Evolutionary conservation across 1,140 invertebrate genomes (phyloP).

Genomic region (Bemisia tabaci): DNA sequence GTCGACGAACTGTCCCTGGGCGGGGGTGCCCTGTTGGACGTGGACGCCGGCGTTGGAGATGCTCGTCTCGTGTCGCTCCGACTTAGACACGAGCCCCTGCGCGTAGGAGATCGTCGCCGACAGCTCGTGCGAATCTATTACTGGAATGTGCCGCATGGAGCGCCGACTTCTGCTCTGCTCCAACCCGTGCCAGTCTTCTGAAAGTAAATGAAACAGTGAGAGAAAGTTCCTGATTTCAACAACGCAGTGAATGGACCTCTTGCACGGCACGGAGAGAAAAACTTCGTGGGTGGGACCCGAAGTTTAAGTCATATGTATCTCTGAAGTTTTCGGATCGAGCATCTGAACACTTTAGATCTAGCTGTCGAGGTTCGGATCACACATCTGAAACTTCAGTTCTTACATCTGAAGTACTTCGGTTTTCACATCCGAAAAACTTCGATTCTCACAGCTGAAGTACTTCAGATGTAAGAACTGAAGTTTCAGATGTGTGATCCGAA

Average conservation of each 20-base stretch:
- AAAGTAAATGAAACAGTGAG: neutral
- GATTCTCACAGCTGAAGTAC: too few species aligned
- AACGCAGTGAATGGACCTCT: neutral
- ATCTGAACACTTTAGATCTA: too few species aligned
- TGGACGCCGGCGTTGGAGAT: constrained; percentile 37
- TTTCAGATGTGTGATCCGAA: too few species aligned
- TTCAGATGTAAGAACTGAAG: too few species aligned
- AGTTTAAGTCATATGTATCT: too few species aligned
- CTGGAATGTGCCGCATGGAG: neutral
- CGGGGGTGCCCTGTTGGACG: constrained; percentile 36
- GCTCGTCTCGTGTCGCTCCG: constrained; percentile 34
- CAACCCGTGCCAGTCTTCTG: neutral
- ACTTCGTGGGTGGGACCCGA: neutral
- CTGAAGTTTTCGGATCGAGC: too few species aligned
- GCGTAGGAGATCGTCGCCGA: constrained; percentile 4
- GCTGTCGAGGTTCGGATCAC: too few species aligned
- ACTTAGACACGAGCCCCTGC: neutral
- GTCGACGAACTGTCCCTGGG: constrained; percentile 42
- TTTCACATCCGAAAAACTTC: too few species aligned
- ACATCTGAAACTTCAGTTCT: too few species aligned
- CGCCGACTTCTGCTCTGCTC: constrained; percentile 1
- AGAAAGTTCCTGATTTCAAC: neutral
- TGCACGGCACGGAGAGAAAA: too few species aligned
- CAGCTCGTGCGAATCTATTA: constrained; percentile 6
- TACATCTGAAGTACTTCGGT: too few species aligned